A percentile compares a stretch with the other conserved stretches of the same genome.
Conservation (phyloP, 2,888 invertebrate species). For the Laspeyria flexula region DNA sequence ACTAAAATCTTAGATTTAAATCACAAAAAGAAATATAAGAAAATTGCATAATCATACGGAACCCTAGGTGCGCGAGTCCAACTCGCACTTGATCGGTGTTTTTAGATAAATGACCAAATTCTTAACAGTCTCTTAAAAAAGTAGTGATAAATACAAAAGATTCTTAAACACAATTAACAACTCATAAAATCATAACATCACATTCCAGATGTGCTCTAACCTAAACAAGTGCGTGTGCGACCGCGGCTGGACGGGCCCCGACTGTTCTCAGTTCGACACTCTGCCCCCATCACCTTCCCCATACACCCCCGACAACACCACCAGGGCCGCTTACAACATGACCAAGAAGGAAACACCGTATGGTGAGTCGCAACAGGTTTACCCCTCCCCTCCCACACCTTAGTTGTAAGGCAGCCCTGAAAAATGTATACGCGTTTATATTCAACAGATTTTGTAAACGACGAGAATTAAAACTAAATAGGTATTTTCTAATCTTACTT, state of each 20-base stretch:
- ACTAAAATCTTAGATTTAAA: too few relatives aligned
- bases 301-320: constrained; percentile 80
- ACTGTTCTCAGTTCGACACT: constrained; percentile 93
- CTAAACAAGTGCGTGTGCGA: constrained; percentile 96
- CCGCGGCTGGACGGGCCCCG: constrained; percentile 94
- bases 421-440: background rate
- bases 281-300: constrained; percentile 88
- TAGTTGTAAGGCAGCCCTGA: background rate
- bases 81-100: too few relatives aligned
- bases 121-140: too few relatives aligned
- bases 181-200: background rate
- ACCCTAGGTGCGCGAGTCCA: too few relatives aligned
- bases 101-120: too few relatives aligned
- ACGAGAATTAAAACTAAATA: background rate
- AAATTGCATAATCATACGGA: too few relatives aligned
- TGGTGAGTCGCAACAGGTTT: constrained; percentile 89
- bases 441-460: background rate
- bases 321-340: constrained; percentile 87
- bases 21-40: too few relatives aligned
- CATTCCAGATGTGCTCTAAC: constrained; percentile 94
- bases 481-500: too few relatives aligned
- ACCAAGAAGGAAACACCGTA: constrained; percentile 96
- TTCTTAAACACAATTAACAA: too few relatives aligned
- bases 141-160: too few relatives aligned
- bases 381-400: background rate